Evolutionary conservation across 53 echinoderm and acorn worm genomes (phyloP), one percentile per base, ranked within the genome.

Genomic region (Pentamera pediparva): DNA sequence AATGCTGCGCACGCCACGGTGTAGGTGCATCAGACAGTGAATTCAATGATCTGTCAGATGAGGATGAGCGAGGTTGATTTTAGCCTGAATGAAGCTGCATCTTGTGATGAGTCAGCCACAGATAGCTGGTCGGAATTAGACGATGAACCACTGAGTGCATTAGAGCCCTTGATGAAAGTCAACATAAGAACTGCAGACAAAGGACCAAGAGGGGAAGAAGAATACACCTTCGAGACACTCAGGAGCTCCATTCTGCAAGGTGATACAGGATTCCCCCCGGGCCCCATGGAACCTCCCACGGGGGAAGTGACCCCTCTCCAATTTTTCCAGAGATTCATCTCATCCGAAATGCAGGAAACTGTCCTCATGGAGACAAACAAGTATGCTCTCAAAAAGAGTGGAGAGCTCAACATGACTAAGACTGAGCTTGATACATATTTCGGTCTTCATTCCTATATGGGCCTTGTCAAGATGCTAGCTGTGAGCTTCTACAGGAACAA

Each of bases 401-500:
- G n/a, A n/a, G 40, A 65, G 39, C 41, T 43, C 25, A 18, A 43
- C 12, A 65, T 65, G 10, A 65, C 11, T 12, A 20, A 13, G 40
- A 39, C 3, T 38, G 40, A 65, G 30, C 4, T 65, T 24, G 39
- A 65, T 39, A 15, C 27, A 3, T 65, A 39, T 43, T 18, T 39
- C 21, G 65, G 65, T 3, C 7, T 65, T 2, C 41, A 65, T 17
- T 65, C 41, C 65, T 39, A 65, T 15, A 40, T 59, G 60, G 60
- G 60, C 27, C 15, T 59, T 5, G 60, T 59, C 6, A 18, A 59
- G 26, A 59, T 59, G 60, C 29, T 5, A 15, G 25, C 60, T 28
- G 5, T 4, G 5, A 19, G 39, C 18, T 7, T 17, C 2, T 9
- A 20, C 1, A 25, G 22, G 0, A n/a, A n/a, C n/a, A n/a, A n/a